Evolutionary conservation across 2,888 invertebrate species (phyloP), one percentile per base, ranked within the genome.

Genomic region (Euplexia lucipara): DNA sequence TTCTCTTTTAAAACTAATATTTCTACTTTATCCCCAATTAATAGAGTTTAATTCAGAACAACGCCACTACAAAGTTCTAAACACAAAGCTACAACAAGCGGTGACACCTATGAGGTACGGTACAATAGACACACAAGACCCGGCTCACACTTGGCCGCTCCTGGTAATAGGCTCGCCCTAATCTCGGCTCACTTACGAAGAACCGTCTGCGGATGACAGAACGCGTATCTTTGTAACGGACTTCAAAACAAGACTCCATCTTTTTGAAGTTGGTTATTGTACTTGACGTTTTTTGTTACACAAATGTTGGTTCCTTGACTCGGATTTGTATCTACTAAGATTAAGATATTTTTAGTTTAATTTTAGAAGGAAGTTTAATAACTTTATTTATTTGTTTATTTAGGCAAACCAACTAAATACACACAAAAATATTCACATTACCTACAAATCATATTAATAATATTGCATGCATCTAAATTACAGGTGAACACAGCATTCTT

Each of bases 201-300:
- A 44, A 49, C 49, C 35, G 9, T 37, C 58, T 78, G 75, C 18
- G 60, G 42, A 18, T 78, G 79, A 78, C 75, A 49, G 35, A 16
- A n/a, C 32, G 9, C 22, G 49, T 42, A 41, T 42, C 18, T 63
- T 53, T 52, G 14, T 14, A 66, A 12, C 41, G 26, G 16, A 26
- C 54, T 35, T 42, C 20, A 30, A 35, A 35, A 18, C 16, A 30
- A 26, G 26, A 2, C 26, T 26, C 26, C 26, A 26, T 3, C 26
- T 26, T 26, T 26, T 26, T 26, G 1, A 0, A 42, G 6, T 2
- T 10, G 16, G 18, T 35, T 41, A 41, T 51, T 66, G 41, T 42
- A 30, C 16, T 16, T 1, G 7, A 14, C 7, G n/a, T 10, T 26
- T 51, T 51, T 35, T 51, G n/a, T 7, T n/a, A 16, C 0, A 34